A percentile compares a stretch with the other conserved stretches of the same genome.
These are phyloP conservation scores for Semaprochilodus insignis DNA, from an alignment of 2,797 vertebrate genomes.

Conservation along the genomic window DNA sequence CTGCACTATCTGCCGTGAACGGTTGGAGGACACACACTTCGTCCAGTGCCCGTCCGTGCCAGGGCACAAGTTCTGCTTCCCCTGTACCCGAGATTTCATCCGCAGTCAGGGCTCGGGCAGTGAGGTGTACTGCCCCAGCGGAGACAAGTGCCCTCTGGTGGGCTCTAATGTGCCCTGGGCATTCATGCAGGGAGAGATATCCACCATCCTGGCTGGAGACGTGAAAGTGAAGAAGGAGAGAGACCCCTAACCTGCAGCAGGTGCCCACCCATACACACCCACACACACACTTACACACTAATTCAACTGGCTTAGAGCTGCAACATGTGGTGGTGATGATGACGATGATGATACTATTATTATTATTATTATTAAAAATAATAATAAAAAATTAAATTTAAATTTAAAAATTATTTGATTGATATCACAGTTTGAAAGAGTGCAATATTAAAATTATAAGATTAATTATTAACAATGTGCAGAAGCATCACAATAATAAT, in stretches of 20 bases:
- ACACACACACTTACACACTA: neutral
- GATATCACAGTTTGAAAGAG: no score
- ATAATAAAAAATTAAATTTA: no score
- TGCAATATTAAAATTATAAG: no score
- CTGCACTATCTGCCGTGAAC: slow-evolving; percentile 88
- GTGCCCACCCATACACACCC: slow-evolving; percentile 12
- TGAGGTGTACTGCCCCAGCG: slow-evolving; percentile 92
- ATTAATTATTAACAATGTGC: no score
- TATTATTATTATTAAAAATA: no score
- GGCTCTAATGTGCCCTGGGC: slow-evolving; percentile 91
- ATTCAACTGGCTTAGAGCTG: neutral
- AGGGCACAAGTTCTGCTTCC: slow-evolving; percentile 92
- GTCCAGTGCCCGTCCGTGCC: slow-evolving; percentile 91
- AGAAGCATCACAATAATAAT: no score
- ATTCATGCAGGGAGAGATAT: slow-evolving; percentile 93
- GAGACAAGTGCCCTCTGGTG: slow-evolving; percentile 88
- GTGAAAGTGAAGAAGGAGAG: slow-evolving; percentile 92
- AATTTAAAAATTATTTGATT: no score
- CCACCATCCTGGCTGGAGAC: slow-evolving; percentile 88
- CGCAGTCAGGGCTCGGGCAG: slow-evolving; percentile 85
- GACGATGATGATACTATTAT: no score
- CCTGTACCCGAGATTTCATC: slow-evolving; percentile 89
- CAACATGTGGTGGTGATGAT: no score
- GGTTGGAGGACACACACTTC: slow-evolving; percentile 91
- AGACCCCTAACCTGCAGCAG: slow-evolving; percentile 80